Evolutionary conservation across 1,140 invertebrate genomes (phyloP), one percentile per base, ranked within the genome.

Genomic region (Zaprionus africanus): DNA sequence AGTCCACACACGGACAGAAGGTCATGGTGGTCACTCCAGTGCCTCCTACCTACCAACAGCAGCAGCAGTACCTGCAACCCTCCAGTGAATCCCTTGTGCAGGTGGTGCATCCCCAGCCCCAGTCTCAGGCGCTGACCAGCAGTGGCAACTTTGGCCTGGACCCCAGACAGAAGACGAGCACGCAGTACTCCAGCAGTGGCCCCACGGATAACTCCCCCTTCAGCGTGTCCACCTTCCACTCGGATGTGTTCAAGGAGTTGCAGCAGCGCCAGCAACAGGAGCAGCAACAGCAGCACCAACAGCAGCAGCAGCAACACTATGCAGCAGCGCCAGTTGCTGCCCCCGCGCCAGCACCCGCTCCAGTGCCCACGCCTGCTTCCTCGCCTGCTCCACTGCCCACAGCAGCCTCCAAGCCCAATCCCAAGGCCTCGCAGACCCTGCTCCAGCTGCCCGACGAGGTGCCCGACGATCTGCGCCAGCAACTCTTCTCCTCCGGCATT

Each of bases 401-500:
- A 13, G 34, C 62, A 13, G 13, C 71, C 2, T 13, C 77, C 22
- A 7, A 73, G 5, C 78, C 86, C 24, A 59, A 91, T 92, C 93
- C 93, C 92, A 66, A 94, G 92, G 81, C 92, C 82, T 66, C 93
- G 92, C 78, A 93, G 79, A 79, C 83, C 81, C 91, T 94, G 19
- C 93, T 95, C 46, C 94, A 96, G 90, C 93, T 98, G 24, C 97
- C 97, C 9, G 96, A 97, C 88, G 97, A 98, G 93, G 96, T 98
- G 7, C 97, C 97, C 1, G 96, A 97, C 63, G 97, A 97, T 91
- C 94, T 98, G 38, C 94, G 96, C 56, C 94, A 97, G 88, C 97
- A 97, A 83, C 93, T 97, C 0, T 85, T 97, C n/a, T 96, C 96
- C 49, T 97, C 96, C 0, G 97, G 97, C 43, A 97, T 98, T 74